Percentiles rank a stretch among this genome's conserved stretches.
phyloP scores from a whole-genome alignment of 35 echinoderm and acorn worm genomes.

The Hemicentrotus pulcherrimus region DNA sequence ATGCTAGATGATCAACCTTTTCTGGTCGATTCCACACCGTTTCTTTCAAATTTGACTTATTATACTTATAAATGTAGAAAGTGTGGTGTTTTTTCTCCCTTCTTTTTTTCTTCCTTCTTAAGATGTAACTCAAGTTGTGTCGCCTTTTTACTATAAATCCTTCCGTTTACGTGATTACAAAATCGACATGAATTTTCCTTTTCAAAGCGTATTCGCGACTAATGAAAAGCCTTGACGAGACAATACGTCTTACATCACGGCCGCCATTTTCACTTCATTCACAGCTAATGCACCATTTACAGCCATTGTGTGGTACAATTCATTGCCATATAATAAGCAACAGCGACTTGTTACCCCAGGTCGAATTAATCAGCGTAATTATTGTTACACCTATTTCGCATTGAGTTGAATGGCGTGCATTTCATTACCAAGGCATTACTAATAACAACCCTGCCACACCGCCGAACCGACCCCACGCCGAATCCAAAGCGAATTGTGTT shows the following conservation, averaged over 20 bases:
- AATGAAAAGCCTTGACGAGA: neutral
- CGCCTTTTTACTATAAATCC: too few species aligned
- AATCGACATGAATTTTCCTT: neutral
- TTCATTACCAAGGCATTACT: neutral
- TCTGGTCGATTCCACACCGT: too few species aligned
- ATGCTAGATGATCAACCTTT: too few species aligned
- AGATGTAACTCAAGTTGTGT: too few species aligned
- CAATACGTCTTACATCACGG: neutral
- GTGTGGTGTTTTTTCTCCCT: too few species aligned
- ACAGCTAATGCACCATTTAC: neutral
- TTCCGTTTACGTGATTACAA: neutral
- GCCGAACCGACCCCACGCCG: too few species aligned
- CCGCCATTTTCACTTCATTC: neutral
- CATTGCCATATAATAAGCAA: slow-evolving; percentile 8
- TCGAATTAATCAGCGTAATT: neutral
- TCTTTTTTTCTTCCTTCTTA: too few species aligned
- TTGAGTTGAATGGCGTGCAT: neutral
- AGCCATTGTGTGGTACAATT: neutral
- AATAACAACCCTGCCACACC: too few species aligned
- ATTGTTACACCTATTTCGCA: neutral
- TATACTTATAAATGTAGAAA: too few species aligned
- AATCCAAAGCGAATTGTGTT: too few species aligned
- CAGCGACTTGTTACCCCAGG: neutral
- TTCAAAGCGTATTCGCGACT: neutral
- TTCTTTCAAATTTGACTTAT: too few species aligned